Evolutionary conservation across 2,797 vertebrate genomes (phyloP).

Genomic region (Neosalanx taihuensis): DNA sequence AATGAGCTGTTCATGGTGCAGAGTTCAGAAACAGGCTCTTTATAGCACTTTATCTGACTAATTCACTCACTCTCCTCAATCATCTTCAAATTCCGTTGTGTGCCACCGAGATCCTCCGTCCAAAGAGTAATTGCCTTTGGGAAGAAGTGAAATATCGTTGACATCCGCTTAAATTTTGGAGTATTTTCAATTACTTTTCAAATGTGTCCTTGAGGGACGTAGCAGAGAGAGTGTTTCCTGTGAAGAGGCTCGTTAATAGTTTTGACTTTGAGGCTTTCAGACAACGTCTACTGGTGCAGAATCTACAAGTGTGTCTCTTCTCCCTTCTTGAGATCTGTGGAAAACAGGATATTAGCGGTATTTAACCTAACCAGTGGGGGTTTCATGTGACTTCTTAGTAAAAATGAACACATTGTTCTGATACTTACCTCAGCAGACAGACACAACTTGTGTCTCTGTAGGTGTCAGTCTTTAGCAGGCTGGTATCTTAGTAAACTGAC

Average conservation of each 20-base stretch:
- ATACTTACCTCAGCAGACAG: no score
- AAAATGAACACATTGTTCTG: no score
- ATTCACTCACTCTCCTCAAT: conserved; percentile 42
- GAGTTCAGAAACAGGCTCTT: conserved; percentile 31
- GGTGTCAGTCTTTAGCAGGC: no score
- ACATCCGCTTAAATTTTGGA: not conserved
- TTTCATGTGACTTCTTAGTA: not conserved
- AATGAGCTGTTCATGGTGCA: conserved; percentile 40
- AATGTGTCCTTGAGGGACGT: conserved; percentile 7
- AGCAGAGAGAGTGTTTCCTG: not conserved
- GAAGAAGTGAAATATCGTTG: conserved; percentile 5
- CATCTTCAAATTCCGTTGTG: conserved; percentile 41
- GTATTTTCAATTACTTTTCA: conserved; percentile 38
- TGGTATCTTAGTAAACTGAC: no score
- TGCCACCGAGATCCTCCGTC: conserved; percentile 22
- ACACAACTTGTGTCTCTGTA: no score
- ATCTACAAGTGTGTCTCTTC: not conserved
- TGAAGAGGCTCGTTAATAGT: conserved; percentile 18
- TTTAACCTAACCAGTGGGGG: not conserved
- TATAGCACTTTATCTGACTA: conserved; percentile 44
- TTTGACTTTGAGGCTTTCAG: conserved; percentile 25
- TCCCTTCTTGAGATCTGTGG: not conserved
- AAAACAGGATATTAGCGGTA: not conserved
- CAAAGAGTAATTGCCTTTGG: conserved; percentile 10
- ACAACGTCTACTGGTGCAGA: not conserved